Evolutionary conservation across 2,888 invertebrate genomes (phyloP).

Genomic region (Platypus cylindrus): DNA sequence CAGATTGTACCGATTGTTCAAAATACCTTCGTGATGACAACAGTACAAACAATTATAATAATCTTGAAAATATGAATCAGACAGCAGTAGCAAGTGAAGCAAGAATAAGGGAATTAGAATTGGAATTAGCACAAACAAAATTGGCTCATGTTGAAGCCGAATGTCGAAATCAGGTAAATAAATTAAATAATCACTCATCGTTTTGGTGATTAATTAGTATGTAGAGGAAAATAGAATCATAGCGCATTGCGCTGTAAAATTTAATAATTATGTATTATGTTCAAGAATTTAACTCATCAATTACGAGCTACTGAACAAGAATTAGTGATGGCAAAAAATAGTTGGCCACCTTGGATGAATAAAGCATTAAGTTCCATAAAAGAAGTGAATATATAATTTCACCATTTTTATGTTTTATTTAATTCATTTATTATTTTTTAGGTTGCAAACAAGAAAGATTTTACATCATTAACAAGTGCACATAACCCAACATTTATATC

Average conservation of each 20-base stretch:
- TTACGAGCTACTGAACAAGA: slow-evolving; percentile 71
- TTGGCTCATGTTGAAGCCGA: slow-evolving; percentile 94
- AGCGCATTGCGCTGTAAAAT: too few relatives aligned
- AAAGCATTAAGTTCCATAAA: slow-evolving; percentile 76
- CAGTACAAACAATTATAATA: too few relatives aligned
- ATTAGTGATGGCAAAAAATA: slow-evolving; percentile 52
- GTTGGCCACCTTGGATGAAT: slow-evolving; percentile 89
- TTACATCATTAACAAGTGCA: slow-evolving; percentile 24
- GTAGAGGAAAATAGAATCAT: too few relatives aligned
- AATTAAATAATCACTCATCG: too few relatives aligned
- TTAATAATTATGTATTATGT: too few relatives aligned
- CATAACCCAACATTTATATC: slow-evolving; percentile 31
- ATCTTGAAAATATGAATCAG: slow-evolving; percentile 12
- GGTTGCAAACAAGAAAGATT: slow-evolving; percentile 49
- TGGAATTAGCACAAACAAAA: slow-evolving; percentile 94
- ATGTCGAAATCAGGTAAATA: slow-evolving; percentile 80
- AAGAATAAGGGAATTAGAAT: slow-evolving; percentile 77
- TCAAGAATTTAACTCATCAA: slow-evolving; percentile 79
- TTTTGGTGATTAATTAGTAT: too few relatives aligned
- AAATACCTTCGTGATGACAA: slow-evolving; percentile 17
- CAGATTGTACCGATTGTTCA: slow-evolving; percentile 42
- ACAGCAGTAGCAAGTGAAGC: slow-evolving; percentile 30
- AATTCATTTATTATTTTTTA: slow-evolving; percentile 2
- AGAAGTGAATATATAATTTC: slow-evolving; percentile 30
- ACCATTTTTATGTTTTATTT: neutral